Conservation (phyloP, 2,797 vertebrate species). For the Oreochromis mossambicus region DNA sequence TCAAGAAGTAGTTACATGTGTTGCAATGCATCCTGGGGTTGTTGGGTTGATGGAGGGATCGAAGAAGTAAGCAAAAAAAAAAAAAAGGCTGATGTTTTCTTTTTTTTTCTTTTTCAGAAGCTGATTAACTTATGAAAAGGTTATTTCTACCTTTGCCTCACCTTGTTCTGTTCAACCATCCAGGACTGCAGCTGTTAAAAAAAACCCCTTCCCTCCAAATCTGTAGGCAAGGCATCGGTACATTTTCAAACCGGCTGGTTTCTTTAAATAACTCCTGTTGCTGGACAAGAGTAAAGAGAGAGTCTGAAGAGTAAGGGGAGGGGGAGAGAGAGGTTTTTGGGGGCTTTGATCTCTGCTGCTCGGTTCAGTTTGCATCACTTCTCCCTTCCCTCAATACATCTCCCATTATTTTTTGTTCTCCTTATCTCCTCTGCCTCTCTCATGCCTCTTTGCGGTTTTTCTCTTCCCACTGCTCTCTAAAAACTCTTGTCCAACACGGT, state of each 20-base stretch:
- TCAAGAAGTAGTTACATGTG: conserved; percentile 84
- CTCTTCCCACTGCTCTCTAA: background rate
- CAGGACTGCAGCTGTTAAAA: conserved; percentile 17
- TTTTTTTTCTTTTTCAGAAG: background rate
- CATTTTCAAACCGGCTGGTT: conserved; percentile 47
- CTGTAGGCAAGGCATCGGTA: conserved; percentile 21
- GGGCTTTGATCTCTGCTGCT: conserved; percentile 60
- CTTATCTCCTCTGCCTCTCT: background rate
- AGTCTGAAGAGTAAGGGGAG: conserved; percentile 40
- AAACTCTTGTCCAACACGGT: background rate
- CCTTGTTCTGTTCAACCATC: conserved; percentile 5
- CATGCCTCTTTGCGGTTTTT: background rate
- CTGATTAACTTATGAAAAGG: conserved; percentile 25
- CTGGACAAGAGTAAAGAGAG: conserved; percentile 59
- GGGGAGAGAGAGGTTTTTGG: conserved; percentile 22
- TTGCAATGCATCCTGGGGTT: conserved; percentile 76
- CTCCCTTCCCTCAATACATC: conserved; percentile 3
- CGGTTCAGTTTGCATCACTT: conserved; percentile 49
- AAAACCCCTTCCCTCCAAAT: conserved; percentile 31
- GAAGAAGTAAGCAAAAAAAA: conserved; percentile 37
- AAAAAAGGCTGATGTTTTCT: background rate
- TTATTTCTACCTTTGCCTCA: conserved; percentile 19
- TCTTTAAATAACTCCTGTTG: conserved; percentile 77
- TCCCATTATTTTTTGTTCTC: background rate
- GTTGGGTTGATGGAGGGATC: conserved; percentile 55